Evolutionary conservation across 2,797 vertebrate genomes (phyloP).

Genomic region (Megalops cyprinoides): DNA sequence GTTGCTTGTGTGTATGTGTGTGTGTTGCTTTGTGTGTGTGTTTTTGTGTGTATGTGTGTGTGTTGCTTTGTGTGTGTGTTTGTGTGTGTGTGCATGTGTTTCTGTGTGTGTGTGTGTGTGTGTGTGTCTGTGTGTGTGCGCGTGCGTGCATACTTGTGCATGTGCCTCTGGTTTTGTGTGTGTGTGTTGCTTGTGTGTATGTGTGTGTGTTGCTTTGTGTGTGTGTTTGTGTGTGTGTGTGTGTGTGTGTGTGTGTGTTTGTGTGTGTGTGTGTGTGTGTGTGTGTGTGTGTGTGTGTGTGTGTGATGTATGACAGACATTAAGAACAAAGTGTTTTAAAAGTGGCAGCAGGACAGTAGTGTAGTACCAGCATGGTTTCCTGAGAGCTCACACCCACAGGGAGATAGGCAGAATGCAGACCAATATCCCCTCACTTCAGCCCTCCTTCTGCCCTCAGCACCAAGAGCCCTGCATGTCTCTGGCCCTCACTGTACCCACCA

Average conservation of each 20-base stretch:
- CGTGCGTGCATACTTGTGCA: background rate
- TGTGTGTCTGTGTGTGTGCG: slow-evolving; percentile 1
- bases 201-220: slow-evolving; percentile 41
- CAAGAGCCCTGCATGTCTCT: background rate
- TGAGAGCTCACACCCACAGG: slow-evolving; percentile 37
- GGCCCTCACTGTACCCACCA: background rate
- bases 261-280: background rate
- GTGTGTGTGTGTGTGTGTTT: slow-evolving; percentile 43
- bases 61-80: slow-evolving; percentile 37
- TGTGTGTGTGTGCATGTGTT: slow-evolving; percentile 6
- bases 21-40: slow-evolving; percentile 34
- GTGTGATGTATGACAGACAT: too few species aligned
- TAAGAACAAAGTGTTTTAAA: slow-evolving; percentile 43
- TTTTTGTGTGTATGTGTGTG: slow-evolving; percentile 19
- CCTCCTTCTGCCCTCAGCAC: background rate
- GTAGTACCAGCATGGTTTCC: slow-evolving; percentile 34
- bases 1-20: slow-evolving; percentile 9
- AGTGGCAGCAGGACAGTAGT: slow-evolving; percentile 33
- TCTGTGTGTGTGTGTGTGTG: background rate
- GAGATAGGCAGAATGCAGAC: slow-evolving; percentile 23
- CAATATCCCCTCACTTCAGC: too few species aligned
- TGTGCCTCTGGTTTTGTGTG: slow-evolving; percentile 70
- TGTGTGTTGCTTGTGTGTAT: slow-evolving; percentile 19
- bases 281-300: background rate
- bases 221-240: background rate